Percentiles rank a stretch among this genome's conserved stretches.
phyloP scores from a whole-genome alignment of 2,888 invertebrate species.

The Agrypnus murinus region DNA sequence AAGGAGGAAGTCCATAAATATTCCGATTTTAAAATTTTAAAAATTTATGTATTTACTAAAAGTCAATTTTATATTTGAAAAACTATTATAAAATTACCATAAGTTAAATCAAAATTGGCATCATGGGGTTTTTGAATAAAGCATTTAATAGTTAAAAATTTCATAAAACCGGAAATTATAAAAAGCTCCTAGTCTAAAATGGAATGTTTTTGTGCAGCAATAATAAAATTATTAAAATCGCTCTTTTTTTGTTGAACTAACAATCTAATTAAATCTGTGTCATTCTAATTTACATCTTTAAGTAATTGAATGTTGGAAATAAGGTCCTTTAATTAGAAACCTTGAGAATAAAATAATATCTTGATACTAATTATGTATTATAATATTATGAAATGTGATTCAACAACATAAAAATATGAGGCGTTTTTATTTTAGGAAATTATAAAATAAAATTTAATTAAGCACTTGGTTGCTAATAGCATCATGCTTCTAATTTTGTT shows the following conservation, averaged over 20 bases:
- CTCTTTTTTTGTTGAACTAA: conserved; percentile 5
- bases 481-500: not conserved
- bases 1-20: conserved; percentile 11
- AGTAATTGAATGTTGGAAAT: conserved; percentile 24
- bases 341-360: conserved; percentile 12
- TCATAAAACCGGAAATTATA: not conserved
- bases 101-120: not conserved
- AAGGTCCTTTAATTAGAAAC: conserved; percentile 30
- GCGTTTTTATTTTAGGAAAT: conserved; percentile 26
- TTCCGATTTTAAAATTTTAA: conserved; percentile 19
- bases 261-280: conserved; percentile 25
- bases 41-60: too few relatives aligned
- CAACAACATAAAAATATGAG: conserved; percentile 14
- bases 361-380: conserved; percentile 31
- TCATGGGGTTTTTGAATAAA: conserved; percentile 6
- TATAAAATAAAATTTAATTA: conserved; percentile 26
- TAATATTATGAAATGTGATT: conserved; percentile 27
- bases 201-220: not conserved
- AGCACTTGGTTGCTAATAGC: not conserved
- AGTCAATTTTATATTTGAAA: conserved; percentile 1
- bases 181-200: not conserved
- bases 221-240: conserved; percentile 6
- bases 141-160: not conserved
- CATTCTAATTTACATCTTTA: conserved; percentile 20
- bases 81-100: not conserved